Evolutionary conservation across 2,113 vertebrate species (phyloP).

Genomic region (Gobiocypris rarus): DNA sequence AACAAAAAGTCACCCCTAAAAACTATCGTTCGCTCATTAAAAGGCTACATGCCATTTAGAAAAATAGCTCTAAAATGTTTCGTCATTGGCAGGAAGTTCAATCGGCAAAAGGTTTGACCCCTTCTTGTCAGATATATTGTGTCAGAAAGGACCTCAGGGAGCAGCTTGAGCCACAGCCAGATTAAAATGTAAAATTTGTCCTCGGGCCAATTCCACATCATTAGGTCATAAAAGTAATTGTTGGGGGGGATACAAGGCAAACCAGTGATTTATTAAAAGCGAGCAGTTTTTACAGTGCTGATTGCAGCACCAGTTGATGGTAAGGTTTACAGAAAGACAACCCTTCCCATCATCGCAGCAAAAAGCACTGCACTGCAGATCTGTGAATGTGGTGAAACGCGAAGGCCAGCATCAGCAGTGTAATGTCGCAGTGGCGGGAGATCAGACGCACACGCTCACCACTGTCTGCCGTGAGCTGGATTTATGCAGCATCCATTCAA

Average conservation of each 20-base stretch:
- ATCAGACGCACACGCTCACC: conserved; percentile 70
- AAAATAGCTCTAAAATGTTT: conserved; percentile 12
- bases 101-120: conserved; percentile 15
- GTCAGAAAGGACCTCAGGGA: conserved; percentile 27
- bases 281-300: conserved; percentile 8
- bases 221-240: conserved; percentile 52
- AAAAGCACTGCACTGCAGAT: conserved; percentile 39
- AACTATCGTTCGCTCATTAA: background rate
- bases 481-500: conserved; percentile 89
- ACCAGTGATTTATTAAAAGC: conserved; percentile 9
- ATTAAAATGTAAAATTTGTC: conserved; percentile 47
- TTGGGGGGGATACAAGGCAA: conserved; percentile 15
- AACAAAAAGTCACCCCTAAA: background rate
- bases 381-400: background rate
- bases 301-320: conserved; percentile 1
- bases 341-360: background rate
- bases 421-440: conserved; percentile 9
- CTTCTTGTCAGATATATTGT: conserved; percentile 26
- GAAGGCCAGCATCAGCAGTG: background rate
- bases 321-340: conserved; percentile 8
- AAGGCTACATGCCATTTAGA: conserved; percentile 6
- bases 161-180: conserved; percentile 43
- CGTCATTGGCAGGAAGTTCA: conserved; percentile 39
- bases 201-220: conserved; percentile 49
- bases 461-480: conserved; percentile 86